A percentile compares a stretch with the other conserved stretches of the same genome.
These are phyloP conservation scores for Neodontobutis hainanensis DNA, from an alignment of 2,113 vertebrate species.

Conservation along the genomic window DNA sequence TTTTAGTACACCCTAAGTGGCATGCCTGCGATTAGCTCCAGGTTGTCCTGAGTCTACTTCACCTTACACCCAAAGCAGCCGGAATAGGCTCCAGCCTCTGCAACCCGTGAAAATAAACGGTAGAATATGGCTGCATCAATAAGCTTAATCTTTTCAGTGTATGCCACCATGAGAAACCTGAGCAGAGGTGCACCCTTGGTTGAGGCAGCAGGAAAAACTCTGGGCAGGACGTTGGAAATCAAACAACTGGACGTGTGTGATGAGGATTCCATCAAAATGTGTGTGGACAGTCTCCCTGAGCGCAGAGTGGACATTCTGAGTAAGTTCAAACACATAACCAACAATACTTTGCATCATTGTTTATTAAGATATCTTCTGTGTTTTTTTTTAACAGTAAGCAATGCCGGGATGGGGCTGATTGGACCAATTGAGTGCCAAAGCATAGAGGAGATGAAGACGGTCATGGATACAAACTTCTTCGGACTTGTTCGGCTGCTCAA, in stretches of 20 bases:
- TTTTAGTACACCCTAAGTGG: too few relatives aligned
- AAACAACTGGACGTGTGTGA: constrained; percentile 86
- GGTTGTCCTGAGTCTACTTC: too few relatives aligned
- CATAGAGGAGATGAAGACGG: constrained; percentile 84
- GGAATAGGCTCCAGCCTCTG: constrained; percentile 72
- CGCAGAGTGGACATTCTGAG: constrained; percentile 84
- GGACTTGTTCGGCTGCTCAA: constrained; percentile 85
- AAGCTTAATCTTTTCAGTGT: background rate
- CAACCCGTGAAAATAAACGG: too few relatives aligned
- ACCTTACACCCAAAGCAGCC: too few relatives aligned
- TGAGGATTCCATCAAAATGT: constrained; percentile 82
- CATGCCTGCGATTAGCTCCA: too few relatives aligned
- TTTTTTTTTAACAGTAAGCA: constrained; percentile 80
- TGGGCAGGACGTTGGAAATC: constrained; percentile 84
- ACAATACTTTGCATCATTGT: background rate
- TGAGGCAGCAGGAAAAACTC: constrained; percentile 75
- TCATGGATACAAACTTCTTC: constrained; percentile 91
- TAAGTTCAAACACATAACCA: constrained; percentile 50
- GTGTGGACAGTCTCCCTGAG: constrained; percentile 83
- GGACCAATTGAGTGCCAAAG: constrained; percentile 87
- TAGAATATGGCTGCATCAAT: too few relatives aligned
- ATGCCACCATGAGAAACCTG: constrained; percentile 85
- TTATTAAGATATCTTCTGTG: background rate
- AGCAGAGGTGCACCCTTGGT: constrained; percentile 75
- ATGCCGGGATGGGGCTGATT: constrained; percentile 87